Conservation (phyloP, 2,113 vertebrate species). For the Ellobius talpinus region DNA sequence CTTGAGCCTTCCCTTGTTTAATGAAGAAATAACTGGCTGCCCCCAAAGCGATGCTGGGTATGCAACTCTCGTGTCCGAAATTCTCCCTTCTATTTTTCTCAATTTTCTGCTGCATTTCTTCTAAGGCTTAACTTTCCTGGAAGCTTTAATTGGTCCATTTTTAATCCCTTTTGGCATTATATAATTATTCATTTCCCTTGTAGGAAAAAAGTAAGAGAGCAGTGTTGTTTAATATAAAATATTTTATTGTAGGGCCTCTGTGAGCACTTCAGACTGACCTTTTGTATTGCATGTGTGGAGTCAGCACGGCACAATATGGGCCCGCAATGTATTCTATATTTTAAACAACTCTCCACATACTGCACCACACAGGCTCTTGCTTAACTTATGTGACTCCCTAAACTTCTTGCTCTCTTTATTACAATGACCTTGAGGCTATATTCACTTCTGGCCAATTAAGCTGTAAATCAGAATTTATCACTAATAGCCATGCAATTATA, state of each 20-base stretch:
- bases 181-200: slow-evolving; percentile 74
- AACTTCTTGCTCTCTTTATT: slow-evolving; percentile 77
- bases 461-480: slow-evolving; percentile 84
- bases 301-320: slow-evolving; percentile 54
- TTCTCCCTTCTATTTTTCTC: slow-evolving; percentile 63
- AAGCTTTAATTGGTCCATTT: slow-evolving; percentile 80
- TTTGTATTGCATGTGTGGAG: slow-evolving; percentile 63
- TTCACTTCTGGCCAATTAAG: slow-evolving; percentile 83
- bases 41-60: slow-evolving; percentile 13
- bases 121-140: slow-evolving; percentile 72
- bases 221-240: slow-evolving; percentile 78
- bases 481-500: slow-evolving; percentile 79
- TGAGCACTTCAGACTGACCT: slow-evolving; percentile 76
- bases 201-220: slow-evolving; percentile 47
- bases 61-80: slow-evolving; percentile 21
- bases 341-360: slow-evolving; percentile 54
- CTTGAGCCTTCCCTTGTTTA: not conserved
- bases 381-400: slow-evolving; percentile 70
- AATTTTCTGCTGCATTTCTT: slow-evolving; percentile 75
- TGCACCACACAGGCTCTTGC: slow-evolving; percentile 12
- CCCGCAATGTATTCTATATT: slow-evolving; percentile 59
- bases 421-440: slow-evolving; percentile 80
- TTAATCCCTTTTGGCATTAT: slow-evolving; percentile 70
- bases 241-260: slow-evolving; percentile 63
- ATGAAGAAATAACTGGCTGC: slow-evolving; percentile 14